Percentiles rank a stretch among this genome's conserved stretches.
These are phyloP conservation scores for Atherinosoma microstoma DNA, from an alignment of 2,797 vertebrate genomes.

Conservation along the genomic window DNA sequence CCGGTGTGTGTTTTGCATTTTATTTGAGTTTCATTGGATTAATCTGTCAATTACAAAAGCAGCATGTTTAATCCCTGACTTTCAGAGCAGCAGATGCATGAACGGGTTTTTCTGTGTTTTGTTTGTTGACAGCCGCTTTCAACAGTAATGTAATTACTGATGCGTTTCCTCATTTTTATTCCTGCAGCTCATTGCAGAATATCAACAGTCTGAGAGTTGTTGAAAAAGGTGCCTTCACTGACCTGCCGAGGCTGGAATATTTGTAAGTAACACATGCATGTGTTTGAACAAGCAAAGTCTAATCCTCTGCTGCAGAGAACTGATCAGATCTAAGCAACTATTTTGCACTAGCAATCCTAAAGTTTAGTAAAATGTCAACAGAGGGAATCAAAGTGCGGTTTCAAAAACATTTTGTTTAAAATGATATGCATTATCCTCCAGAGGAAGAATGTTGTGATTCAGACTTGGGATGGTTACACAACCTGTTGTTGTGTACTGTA, in stretches of 20 bases:
- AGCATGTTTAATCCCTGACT: conserved; percentile 55
- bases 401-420: background rate
- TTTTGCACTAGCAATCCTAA: background rate
- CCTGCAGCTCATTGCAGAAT: conserved; percentile 87
- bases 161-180: conserved; percentile 32
- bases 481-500: too few relatives aligned
- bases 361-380: background rate
- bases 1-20: conserved; percentile 50
- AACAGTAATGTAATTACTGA: conserved; percentile 48
- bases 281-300: background rate
- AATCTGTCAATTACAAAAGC: conserved; percentile 52
- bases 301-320: background rate
- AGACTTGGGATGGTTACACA: background rate
- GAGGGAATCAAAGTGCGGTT: background rate
- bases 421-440: background rate
- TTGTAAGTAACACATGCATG: conserved; percentile 83
- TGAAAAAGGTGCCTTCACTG: conserved; percentile 88
- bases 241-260: conserved; percentile 90
- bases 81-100: conserved; percentile 41
- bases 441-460: background rate
- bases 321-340: background rate
- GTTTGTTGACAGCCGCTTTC: conserved; percentile 44
- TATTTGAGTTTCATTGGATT: conserved; percentile 52
- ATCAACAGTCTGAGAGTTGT: conserved; percentile 88
- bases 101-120: conserved; percentile 25